These are phyloP conservation scores for Bubo blakistoni DNA, from an alignment of 2,113 vertebrate genomes.

Conservation along the genomic window DNA sequence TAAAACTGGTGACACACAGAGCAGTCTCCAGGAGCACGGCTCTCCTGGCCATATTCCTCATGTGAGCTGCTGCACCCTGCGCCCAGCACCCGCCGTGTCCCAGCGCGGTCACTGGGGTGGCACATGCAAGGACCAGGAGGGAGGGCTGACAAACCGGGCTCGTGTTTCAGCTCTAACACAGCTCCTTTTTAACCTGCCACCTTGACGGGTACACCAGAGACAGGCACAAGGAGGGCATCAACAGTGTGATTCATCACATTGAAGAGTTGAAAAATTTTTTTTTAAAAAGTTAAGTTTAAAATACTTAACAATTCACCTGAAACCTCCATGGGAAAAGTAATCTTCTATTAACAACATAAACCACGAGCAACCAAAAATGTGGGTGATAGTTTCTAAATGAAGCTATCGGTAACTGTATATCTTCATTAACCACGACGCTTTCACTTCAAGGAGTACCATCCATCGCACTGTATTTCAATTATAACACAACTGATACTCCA, in stretches of 20 bases:
- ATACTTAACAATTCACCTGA: neutral
- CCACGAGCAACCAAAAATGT: fast-evolving
- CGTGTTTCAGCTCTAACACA: neutral
- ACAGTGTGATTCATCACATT: neutral
- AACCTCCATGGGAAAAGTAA: neutral
- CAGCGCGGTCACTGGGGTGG: neutral
- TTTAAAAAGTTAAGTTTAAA: neutral
- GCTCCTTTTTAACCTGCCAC: neutral
- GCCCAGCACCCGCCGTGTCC: neutral
- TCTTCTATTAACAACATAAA: neutral
- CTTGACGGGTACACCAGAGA: neutral
- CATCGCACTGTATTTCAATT: neutral
- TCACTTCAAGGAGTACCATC: neutral
- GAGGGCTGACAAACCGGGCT: neutral
- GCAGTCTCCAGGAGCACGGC: neutral
- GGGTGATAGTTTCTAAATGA: neutral
- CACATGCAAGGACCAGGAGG: neutral
- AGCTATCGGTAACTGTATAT: neutral
- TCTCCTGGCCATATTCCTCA: fast-evolving
- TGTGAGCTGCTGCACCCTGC: fast-evolving
- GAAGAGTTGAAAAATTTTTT: neutral
- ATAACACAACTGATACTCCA: neutral
- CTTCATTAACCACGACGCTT: neutral
- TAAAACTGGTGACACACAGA: neutral
- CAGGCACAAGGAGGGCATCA: neutral